Evolutionary conservation across 2,888 invertebrate genomes (phyloP).

Genomic region (Pycnomerus fuliginosus): DNA sequence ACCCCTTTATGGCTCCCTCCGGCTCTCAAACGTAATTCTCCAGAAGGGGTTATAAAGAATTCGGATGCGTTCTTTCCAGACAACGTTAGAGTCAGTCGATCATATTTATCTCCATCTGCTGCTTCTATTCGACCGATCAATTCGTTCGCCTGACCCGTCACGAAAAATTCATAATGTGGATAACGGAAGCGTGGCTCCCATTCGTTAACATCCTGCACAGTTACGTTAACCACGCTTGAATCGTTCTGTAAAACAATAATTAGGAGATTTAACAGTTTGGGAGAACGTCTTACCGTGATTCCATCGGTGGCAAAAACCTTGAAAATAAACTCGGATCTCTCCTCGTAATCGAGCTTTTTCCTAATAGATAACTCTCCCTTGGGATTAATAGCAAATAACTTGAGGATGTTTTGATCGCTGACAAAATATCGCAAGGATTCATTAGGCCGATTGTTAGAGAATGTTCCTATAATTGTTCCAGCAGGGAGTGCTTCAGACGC

Average conservation of each 20-base stretch:
- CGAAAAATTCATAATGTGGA: conserved; percentile 82
- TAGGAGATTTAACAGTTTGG: too few relatives aligned
- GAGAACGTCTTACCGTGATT: conserved; percentile 64
- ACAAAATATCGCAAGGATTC: conserved; percentile 73
- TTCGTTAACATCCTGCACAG: conserved; percentile 85
- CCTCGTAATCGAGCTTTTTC: conserved; percentile 77
- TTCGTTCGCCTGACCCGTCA: conserved; percentile 46
- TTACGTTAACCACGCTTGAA: conserved; percentile 77
- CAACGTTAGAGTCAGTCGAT: conserved; percentile 70
- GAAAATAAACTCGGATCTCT: conserved; percentile 68
- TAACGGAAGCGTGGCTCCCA: conserved; percentile 91
- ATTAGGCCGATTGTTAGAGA: conserved; percentile 65
- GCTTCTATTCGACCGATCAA: conserved; percentile 72
- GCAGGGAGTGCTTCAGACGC: conserved; percentile 76
- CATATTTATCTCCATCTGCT: conserved; percentile 83
- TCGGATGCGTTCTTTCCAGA: conserved; percentile 46
- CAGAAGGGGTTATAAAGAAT: conserved; percentile 64
- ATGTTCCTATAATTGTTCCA: conserved; percentile 70
- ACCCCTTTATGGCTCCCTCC: conserved; percentile 46
- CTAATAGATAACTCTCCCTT: conserved; percentile 78
- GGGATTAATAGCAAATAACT: conserved; percentile 73
- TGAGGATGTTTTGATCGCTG: conserved; percentile 70
- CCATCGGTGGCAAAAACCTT: conserved; percentile 83
- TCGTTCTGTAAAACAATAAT: conserved; percentile 73
- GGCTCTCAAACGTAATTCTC: conserved; percentile 65